These are phyloP conservation scores for Prosopocoilus inquinatus DNA, from an alignment of 2,888 invertebrate species.

Conservation along the genomic window DNA sequence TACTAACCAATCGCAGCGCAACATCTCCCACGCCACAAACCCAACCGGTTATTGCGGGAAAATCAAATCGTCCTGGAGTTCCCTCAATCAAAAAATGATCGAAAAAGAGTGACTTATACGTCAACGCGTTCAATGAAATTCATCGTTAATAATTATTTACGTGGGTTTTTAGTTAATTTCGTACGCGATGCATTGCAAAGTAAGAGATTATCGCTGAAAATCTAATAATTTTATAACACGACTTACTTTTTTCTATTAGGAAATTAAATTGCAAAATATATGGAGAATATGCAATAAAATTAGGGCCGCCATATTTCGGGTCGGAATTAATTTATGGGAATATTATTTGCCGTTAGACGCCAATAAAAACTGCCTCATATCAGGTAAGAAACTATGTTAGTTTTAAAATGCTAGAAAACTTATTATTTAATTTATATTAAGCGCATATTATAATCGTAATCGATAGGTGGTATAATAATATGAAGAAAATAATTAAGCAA, in stretches of 20 bases:
- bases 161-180: conserved; percentile 9
- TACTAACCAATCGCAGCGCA: conserved; percentile 6
- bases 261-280: conserved; percentile 61
- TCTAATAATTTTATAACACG: neutral
- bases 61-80: conserved; percentile 15
- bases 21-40: neutral
- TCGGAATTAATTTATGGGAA: conserved; percentile 69
- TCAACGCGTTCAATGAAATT: conserved; percentile 15
- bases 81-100: too few species aligned
- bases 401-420: too few species aligned
- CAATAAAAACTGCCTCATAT: conserved; percentile 64
- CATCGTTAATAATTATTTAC: conserved; percentile 8
- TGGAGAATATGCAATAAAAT: conserved; percentile 83
- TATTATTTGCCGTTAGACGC: conserved; percentile 70
- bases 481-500: too few species aligned
- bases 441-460: neutral
- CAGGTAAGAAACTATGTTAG: conserved; percentile 51
- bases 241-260: conserved; percentile 28
- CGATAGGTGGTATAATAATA: too few species aligned
- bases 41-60: conserved; percentile 10
- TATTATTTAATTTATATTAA: too few species aligned
- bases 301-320: conserved; percentile 70
- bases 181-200: conserved; percentile 40
- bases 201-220: conserved; percentile 17
- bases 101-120: conserved; percentile 6